Evolutionary conservation across 2,888 invertebrate species (phyloP), one percentile per base, ranked within the genome.

Genomic region (Globia sparganii): DNA sequence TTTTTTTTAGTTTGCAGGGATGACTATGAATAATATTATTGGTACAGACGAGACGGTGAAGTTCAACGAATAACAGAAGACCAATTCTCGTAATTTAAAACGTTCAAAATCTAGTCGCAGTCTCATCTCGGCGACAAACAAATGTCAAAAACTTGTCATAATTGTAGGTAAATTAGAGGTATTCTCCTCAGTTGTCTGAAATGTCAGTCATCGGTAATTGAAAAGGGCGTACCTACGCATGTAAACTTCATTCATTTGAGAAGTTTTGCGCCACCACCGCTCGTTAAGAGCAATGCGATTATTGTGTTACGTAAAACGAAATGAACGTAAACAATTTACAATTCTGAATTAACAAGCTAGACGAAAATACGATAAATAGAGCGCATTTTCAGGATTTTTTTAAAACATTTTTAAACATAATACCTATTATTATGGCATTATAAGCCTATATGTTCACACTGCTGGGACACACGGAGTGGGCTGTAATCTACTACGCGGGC

Each of bases 221-320:
- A 75, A 75, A 81, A 65, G 58, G 80, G 43, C 43, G 21, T 66
- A n/a, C n/a, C n/a, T n/a, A 53, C 65, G 34, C 43, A 59, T 65
- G 75, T 58, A 43, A 53, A 74, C 31, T 75, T 80, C 21, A 66
- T 75, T 75, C 1, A 37, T 61, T 74, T 28, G 58, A 74, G 53
- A 78, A 80, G 65, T 80, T 80, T 80, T 53, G n/a, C 43, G 18
- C 62, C n/a, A 53, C 53, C 59, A 31, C 25, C 15, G 28, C 53
- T 61, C 75, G 59, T 80, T 66, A 66, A 46, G 31, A 53, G 31
- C 2, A 53, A 25, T 53, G 37, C 31, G 31, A 62, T 81, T 46
- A 79, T 46, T 61, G 28, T 75, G 62, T 81, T 81, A 56, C 21
- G n/a, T 49, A 75, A 28, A 81, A 81, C 46, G 64, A 74, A 65